phyloP scores from a whole-genome alignment of 2,113 vertebrate species.

The Callipepla squamata region DNA sequence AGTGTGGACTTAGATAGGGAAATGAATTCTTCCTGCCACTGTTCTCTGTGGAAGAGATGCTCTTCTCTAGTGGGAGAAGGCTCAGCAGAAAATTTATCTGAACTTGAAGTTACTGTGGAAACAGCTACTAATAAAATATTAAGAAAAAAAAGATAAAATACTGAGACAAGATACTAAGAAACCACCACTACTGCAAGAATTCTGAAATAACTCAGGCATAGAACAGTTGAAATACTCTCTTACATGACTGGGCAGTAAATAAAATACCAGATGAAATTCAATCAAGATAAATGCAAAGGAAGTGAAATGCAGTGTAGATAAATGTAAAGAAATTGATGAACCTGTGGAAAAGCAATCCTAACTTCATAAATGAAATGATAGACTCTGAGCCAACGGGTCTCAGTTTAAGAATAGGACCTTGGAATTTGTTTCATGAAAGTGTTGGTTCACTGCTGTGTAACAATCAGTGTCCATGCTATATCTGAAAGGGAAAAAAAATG shows the following conservation, averaged over 20 bases:
- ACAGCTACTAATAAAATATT: not conserved
- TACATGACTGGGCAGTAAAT: not conserved
- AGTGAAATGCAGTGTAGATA: not conserved
- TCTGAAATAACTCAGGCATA: not conserved
- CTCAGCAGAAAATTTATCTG: not conserved
- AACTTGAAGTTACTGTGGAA: not conserved
- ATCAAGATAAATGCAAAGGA: not conserved
- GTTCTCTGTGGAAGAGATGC: not conserved
- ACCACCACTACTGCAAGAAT: not conserved
- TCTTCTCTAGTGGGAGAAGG: not conserved
- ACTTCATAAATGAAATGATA: not conserved
- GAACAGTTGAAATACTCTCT: not conserved
- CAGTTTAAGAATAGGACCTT: not conserved
- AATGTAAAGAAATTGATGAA: not conserved
- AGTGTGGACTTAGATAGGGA: not conserved
- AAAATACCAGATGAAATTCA: not conserved
- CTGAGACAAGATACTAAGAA: not conserved
- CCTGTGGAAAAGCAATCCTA: not conserved
- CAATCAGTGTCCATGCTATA: not conserved
- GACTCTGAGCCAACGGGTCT: not conserved
- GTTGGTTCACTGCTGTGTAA: not conserved
- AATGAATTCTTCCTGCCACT: not conserved
- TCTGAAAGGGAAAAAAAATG: not conserved
- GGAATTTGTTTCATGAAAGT: not conserved
- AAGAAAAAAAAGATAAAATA: not conserved